phyloP scores from a whole-genome alignment of 1,140 invertebrate species.

The Drosophila ogumai region DNA sequence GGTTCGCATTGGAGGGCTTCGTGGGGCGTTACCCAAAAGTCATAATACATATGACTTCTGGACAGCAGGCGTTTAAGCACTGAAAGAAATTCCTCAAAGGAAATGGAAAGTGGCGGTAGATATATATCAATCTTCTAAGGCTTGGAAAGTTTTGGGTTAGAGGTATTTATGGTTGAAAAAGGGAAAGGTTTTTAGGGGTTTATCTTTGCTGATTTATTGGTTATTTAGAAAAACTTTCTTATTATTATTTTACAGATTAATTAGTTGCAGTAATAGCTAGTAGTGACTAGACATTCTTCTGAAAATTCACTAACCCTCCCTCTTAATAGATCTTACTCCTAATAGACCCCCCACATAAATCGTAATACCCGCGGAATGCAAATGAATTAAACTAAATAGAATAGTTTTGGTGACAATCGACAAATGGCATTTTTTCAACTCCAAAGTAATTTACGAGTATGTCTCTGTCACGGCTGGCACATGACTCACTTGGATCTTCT shows the following conservation, averaged over 20 bases:
- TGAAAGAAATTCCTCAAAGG: slow-evolving; percentile 29
- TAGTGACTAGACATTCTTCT: not conserved
- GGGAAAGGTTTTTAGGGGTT: not conserved
- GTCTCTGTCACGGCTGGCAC: slow-evolving; percentile 40
- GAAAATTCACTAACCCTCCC: not conserved
- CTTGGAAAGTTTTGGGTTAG: not conserved
- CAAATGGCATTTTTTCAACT: slow-evolving; percentile 30
- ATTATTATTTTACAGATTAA: no score
- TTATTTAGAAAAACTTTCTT: not conserved
- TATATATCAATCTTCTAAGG: not conserved
- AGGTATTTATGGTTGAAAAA: slow-evolving; percentile 10
- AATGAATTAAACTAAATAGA: slow-evolving; percentile 12
- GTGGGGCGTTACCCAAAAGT: slow-evolving; percentile 21
- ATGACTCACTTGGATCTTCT: slow-evolving; percentile 46
- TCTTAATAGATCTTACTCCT: not conserved
- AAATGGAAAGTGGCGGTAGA: slow-evolving; percentile 14
- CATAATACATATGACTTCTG: slow-evolving; percentile 31
- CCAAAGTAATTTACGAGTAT: slow-evolving; percentile 50
- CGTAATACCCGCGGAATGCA: slow-evolving; percentile 20
- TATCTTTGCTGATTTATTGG: not conserved
- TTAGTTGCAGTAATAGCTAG: no score
- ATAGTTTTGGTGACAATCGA: slow-evolving; percentile 12
- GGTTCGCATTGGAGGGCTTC: slow-evolving; percentile 22
- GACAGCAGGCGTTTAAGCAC: slow-evolving; percentile 28
- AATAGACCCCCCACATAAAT: slow-evolving; percentile 15